Evolutionary conservation across 2,113 vertebrate species (phyloP).

Genomic region (Oncorhynchus keta): DNA sequence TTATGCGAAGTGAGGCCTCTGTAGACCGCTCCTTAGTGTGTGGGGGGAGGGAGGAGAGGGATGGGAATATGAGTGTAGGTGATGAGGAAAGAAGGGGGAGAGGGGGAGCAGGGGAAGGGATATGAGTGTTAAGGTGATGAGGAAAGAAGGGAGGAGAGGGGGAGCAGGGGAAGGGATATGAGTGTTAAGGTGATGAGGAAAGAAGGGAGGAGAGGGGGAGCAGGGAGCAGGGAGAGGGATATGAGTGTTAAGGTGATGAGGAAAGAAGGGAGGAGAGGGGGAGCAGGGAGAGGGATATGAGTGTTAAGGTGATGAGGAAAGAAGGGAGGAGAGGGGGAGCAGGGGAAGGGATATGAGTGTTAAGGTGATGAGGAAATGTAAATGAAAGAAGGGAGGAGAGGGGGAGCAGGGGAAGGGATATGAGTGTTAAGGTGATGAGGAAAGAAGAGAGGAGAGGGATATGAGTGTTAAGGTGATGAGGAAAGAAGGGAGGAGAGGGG

Average conservation of each 20-base stretch:
- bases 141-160: too few relatives aligned
- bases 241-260: not conserved
- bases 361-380: not conserved
- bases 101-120: not conserved
- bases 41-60: not conserved
- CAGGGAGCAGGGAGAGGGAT: too few relatives aligned
- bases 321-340: not conserved
- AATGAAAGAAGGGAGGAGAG: not conserved
- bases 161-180: too few relatives aligned
- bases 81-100: not conserved
- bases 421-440: not conserved
- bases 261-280: not conserved
- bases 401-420: too few relatives aligned
- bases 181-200: too few relatives aligned
- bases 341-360: not conserved
- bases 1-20: conserved; percentile 45
- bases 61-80: not conserved
- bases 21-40: conserved; percentile 49
- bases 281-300: not conserved
- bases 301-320: not conserved
- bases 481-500: not conserved
- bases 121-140: too few relatives aligned
- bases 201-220: too few relatives aligned
- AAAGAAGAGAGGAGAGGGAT: not conserved
- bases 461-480: not conserved